Percentiles rank a stretch among this genome's conserved stretches.
Conservation (phyloP, 2,888 invertebrate species). For the Bugulina stolonifera region DNA sequence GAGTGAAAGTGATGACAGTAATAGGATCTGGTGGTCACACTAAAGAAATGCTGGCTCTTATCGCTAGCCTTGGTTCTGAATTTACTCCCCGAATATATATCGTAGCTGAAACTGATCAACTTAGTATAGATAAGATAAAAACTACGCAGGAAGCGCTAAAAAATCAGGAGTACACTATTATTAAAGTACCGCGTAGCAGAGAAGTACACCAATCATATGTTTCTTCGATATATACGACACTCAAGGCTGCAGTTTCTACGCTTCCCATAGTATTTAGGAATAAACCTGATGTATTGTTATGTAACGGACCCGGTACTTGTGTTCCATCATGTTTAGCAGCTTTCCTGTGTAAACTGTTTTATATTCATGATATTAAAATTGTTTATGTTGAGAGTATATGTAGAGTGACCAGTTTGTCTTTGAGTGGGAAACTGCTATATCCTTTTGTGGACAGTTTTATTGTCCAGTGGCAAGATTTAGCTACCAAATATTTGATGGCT, state of each 20-base stretch:
- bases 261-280: constrained; percentile 65
- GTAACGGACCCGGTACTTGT: constrained; percentile 96
- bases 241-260: constrained; percentile 65
- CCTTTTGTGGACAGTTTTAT: constrained; percentile 74
- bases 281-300: constrained; percentile 73
- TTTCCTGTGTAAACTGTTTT: constrained; percentile 51
- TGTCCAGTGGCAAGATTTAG: constrained; percentile 85
- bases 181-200: constrained; percentile 73
- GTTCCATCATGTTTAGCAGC: constrained; percentile 81
- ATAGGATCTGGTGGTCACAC: constrained; percentile 76
- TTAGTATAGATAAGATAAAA: constrained; percentile 66
- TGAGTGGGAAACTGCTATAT: constrained; percentile 80
- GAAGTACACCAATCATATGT: constrained; percentile 79
- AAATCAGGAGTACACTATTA: constrained; percentile 44
- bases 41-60: constrained; percentile 78
- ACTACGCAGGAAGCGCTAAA: constrained; percentile 31
- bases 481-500: constrained; percentile 62
- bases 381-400: constrained; percentile 93
- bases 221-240: constrained; percentile 71
- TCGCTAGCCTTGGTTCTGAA: constrained; percentile 59
- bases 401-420: constrained; percentile 78
- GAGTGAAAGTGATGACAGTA: neutral
- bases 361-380: constrained; percentile 65
- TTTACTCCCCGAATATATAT: constrained; percentile 73
- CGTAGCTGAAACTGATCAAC: constrained; percentile 69